Evolutionary conservation across 2,888 invertebrate species (phyloP), one percentile per base, ranked within the genome.

Genomic region (Tipula unca): DNA sequence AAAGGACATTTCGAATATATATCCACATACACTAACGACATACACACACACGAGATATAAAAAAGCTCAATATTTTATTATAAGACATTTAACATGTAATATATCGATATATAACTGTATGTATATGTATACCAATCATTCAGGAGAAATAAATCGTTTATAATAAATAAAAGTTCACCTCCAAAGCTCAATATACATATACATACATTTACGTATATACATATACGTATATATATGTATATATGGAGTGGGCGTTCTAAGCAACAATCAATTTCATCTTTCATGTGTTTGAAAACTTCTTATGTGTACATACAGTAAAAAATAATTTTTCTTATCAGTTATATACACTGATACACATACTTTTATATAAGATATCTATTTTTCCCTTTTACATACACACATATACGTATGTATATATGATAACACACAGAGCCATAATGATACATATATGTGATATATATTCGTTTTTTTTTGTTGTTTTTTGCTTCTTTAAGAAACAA

Each of bases 71-170:
- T 69, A 69, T 69, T 69, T 69, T 25, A 69, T 69, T 69, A 69
- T 69, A 69, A 69, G 69, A 69, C 69, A 69, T 69, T 69, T 69
- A 69, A 69, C 69, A 25, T 69, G 25, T 20, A 69, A 69, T 25
- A 69, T 69, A 69, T 25, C 25, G 69, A 69, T 25, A 25, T 69
- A 69, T 69, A 54, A 54, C 48, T 25, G 10, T 25, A 69, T 20
- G 25, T 10, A 83, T 17, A 83, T 83, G 3, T 69, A 25, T 69
- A 69, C 69, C 69, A 69, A 69, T 69, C 69, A 25, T 69, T 69
- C 69, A 69, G 69, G 69, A 69, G 69, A 69, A 69, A 69, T 69
- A 69, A 69, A 69, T 69, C 69, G 69, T 69, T 69, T 69, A 69
- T 69, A 69, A 69, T 69, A 69, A 69, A 69, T 69, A 69, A 69